phyloP scores from a whole-genome alignment of 2,888 invertebrate species.

The Mellilla xanthometata region DNA sequence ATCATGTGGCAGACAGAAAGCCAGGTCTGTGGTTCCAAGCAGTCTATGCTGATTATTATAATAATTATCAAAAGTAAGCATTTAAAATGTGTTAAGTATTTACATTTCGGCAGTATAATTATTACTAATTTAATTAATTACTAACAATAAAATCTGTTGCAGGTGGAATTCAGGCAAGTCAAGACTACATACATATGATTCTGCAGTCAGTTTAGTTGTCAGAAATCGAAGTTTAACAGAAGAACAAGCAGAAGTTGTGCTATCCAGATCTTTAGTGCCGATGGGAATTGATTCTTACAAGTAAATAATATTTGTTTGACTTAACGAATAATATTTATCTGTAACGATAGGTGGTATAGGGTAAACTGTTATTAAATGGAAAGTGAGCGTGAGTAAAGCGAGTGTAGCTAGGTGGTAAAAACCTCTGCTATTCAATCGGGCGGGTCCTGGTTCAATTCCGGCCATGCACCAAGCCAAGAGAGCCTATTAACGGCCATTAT shows the following conservation, averaged over 20 bases:
- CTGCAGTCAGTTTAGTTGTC: constrained; percentile 64
- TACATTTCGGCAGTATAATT: too few relatives aligned
- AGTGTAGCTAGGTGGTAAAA: too few relatives aligned
- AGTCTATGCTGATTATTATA: constrained; percentile 51
- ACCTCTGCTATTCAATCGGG: too few relatives aligned
- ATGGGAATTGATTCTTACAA: constrained; percentile 63
- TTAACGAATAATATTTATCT: too few relatives aligned
- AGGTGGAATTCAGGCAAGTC: constrained; percentile 40
- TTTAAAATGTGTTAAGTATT: neutral
- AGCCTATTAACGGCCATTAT: too few relatives aligned
- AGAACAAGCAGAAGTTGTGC: constrained; percentile 71
- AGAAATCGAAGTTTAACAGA: constrained; percentile 60
- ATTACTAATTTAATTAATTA: too few relatives aligned
- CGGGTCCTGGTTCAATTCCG: too few relatives aligned
- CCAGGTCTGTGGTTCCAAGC: constrained; percentile 35
- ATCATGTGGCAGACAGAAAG: constrained; percentile 38
- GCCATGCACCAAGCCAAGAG: too few relatives aligned
- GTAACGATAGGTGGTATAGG: too few relatives aligned
- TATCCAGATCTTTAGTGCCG: constrained; percentile 68
- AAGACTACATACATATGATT: constrained; percentile 45
- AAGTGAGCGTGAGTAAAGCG: too few relatives aligned
- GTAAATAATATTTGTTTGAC: constrained; percentile 35
- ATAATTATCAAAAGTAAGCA: constrained; percentile 46
- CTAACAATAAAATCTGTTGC: constrained; percentile 16
- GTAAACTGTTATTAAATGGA: too few relatives aligned